Percentiles rank a stretch among this genome's conserved stretches.
Evolutionary conservation across 2,113 vertebrate genomes (phyloP).

Genomic region (Sinocyclocheilus anshuiensis): DNA sequence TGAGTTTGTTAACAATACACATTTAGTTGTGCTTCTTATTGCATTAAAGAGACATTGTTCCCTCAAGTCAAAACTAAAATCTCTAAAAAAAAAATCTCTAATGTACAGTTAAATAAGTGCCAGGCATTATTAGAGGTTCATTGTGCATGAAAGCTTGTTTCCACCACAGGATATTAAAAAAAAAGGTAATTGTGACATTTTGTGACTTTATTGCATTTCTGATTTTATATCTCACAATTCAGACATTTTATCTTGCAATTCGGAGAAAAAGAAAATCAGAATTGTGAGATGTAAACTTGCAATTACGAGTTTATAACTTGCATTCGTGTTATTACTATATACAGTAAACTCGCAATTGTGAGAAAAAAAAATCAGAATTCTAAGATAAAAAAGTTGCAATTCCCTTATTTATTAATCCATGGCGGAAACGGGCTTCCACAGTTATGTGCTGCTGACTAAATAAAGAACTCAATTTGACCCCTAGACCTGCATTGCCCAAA

Average conservation of each 20-base stretch:
- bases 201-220: neutral
- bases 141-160: neutral
- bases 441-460: conserved; percentile 52
- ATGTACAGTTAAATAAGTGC: conserved; percentile 49
- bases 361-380: neutral
- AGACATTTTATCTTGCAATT: no score
- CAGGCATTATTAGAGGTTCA: conserved; percentile 15
- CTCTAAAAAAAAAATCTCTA: neutral
- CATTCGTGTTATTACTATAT: no score
- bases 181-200: no score
- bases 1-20: neutral
- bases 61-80: neutral
- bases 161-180: neutral
- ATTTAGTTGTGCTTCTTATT: neutral
- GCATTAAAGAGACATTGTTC: conserved; percentile 1
- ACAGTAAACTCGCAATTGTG: no score
- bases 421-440: neutral
- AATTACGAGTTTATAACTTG: neutral
- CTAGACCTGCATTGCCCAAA: conserved; percentile 31
- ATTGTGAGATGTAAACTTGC: neutral
- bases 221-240: no score
- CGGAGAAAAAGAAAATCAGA: neutral
- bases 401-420: neutral
- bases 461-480: conserved; percentile 54
- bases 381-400: neutral